Percentiles rank a stretch among this genome's conserved stretches.
phyloP scores from a whole-genome alignment of 1,140 invertebrate genomes.

The Drosophila watanabei region DNA sequence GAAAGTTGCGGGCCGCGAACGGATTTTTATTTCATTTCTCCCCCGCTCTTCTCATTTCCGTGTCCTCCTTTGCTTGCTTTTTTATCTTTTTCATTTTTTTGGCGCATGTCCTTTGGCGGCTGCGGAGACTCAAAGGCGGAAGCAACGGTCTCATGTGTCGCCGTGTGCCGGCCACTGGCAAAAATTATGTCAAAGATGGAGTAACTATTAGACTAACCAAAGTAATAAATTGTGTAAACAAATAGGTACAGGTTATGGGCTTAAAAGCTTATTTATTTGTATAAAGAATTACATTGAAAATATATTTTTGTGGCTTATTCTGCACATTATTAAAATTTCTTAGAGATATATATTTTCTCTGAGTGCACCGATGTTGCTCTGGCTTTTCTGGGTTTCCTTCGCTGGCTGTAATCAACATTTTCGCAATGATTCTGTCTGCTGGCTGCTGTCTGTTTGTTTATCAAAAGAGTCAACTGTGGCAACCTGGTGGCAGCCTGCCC shows the following conservation, averaged over 20 bases:
- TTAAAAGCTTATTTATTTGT: not conserved
- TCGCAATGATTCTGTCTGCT: slow-evolving; percentile 59
- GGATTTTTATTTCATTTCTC: slow-evolving; percentile 55
- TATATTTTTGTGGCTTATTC: too few species aligned
- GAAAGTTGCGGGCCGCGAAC: slow-evolving; percentile 19
- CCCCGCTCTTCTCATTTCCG: slow-evolving; percentile 38
- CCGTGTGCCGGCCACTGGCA: slow-evolving; percentile 39
- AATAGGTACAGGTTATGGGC: not conserved
- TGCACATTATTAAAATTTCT: too few species aligned
- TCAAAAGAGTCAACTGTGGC: slow-evolving; percentile 81
- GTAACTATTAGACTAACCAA: too few species aligned
- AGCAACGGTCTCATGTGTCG: slow-evolving; percentile 78
- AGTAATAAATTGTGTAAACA: not conserved
- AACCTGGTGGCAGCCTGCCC: slow-evolving; percentile 65
- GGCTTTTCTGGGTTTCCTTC: slow-evolving; percentile 36
- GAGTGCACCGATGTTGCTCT: slow-evolving; percentile 10
- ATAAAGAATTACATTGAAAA: not conserved
- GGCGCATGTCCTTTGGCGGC: slow-evolving; percentile 77
- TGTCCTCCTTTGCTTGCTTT: slow-evolving; percentile 9
- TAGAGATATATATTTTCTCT: not conserved
- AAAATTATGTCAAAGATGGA: not conserved
- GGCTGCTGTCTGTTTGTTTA: slow-evolving; percentile 72
- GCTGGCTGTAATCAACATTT: slow-evolving; percentile 75
- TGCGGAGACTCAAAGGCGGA: slow-evolving; percentile 70
- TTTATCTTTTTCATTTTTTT: slow-evolving; percentile 47